phyloP scores from a whole-genome alignment of 2,113 vertebrate species.

The Argyrosomus japonicus region DNA sequence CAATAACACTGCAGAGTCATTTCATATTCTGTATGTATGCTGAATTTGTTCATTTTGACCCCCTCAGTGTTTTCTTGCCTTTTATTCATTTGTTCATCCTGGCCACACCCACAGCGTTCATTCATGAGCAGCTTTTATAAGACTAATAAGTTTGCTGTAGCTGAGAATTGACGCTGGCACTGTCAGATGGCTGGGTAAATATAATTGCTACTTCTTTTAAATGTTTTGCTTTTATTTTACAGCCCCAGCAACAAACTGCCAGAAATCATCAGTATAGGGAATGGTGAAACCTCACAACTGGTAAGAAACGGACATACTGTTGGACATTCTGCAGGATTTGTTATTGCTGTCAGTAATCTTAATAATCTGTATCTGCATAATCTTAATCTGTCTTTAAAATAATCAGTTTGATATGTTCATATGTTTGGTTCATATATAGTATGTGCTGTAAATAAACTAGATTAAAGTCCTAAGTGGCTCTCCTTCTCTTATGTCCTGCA shows the following conservation, averaged over 20 bases:
- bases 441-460: not conserved
- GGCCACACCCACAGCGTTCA: too few relatives aligned
- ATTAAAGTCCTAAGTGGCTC: not conserved
- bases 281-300: slow-evolving; percentile 15
- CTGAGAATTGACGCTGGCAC: not conserved
- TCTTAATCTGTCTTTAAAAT: too few relatives aligned
- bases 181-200: not conserved
- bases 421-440: not conserved
- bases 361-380: too few relatives aligned
- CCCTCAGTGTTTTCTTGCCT: not conserved
- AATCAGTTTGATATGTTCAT: not conserved
- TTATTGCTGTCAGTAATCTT: too few relatives aligned
- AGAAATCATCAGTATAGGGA: not conserved
- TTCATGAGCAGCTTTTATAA: not conserved
- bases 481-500: slow-evolving; percentile 37
- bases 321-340: not conserved
- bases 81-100: too few relatives aligned
- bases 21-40: too few relatives aligned
- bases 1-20: too few relatives aligned
- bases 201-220: not conserved
- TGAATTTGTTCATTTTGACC: not conserved
- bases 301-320: not conserved
- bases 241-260: slow-evolving; percentile 16
- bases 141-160: not conserved
- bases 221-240: not conserved